Evolutionary conservation across 2,113 vertebrate genomes (phyloP).

Genomic region (Caranx ignobilis): DNA sequence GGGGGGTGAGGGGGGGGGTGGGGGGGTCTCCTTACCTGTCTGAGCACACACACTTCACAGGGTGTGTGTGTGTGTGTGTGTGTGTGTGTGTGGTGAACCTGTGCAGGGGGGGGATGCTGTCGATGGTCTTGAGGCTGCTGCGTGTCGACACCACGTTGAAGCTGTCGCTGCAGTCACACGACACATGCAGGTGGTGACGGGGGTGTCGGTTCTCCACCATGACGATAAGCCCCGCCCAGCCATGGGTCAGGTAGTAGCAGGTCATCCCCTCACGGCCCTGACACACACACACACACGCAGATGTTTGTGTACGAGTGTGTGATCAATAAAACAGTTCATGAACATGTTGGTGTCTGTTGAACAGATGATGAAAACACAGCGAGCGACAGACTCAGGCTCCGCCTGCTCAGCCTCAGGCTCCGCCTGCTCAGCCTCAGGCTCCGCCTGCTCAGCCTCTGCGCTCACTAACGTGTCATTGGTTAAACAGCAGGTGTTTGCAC

Average conservation of each 20-base stretch:
- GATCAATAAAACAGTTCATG: too few species aligned
- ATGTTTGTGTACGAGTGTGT: too few species aligned
- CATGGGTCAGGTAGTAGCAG: constrained; percentile 96
- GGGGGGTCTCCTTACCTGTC: too few species aligned
- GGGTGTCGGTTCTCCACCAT: constrained; percentile 97
- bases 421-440: too few species aligned
- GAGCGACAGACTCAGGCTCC: too few species aligned
- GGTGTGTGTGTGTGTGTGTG: neutral
- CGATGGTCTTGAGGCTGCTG: constrained; percentile 92
- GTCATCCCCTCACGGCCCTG: constrained; percentile 98
- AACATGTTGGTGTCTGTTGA: too few species aligned
- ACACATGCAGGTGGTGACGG: constrained; percentile 93
- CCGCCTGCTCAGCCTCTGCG: too few species aligned
- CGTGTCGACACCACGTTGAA: constrained; percentile 97
- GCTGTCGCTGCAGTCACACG: constrained; percentile 97
- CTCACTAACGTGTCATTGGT: too few species aligned
- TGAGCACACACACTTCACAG: too few species aligned
- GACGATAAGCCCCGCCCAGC: constrained; percentile 96
- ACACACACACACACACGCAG: neutral
- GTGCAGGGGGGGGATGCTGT: constrained; percentile 95
- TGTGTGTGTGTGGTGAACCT: constrained; percentile 78
- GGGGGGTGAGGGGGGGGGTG: neutral
- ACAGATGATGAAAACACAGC: too few species aligned
- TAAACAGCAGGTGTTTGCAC: too few species aligned
- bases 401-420: too few species aligned